Percentiles rank a stretch among this genome's conserved stretches.
phyloP scores from a whole-genome alignment of 2,113 vertebrate species.

The Aepyceros melampus region DNA sequence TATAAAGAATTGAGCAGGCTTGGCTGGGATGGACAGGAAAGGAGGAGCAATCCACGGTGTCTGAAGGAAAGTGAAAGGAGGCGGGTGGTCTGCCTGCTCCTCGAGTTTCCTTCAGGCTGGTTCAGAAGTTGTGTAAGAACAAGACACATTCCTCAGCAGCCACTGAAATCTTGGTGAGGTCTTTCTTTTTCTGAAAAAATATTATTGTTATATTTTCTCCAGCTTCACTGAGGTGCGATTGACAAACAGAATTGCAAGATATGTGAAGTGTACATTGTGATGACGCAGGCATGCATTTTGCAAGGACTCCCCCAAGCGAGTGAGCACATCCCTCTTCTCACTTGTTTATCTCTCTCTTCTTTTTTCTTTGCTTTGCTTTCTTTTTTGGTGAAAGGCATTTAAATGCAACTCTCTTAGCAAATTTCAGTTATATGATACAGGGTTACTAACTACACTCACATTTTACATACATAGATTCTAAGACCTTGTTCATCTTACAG shows the following conservation, averaged over 20 bases:
- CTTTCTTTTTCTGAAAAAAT: background rate
- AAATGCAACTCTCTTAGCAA: background rate
- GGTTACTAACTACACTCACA: background rate
- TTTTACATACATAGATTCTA: background rate
- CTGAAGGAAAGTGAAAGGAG: too few relatives aligned
- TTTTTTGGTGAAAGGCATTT: background rate
- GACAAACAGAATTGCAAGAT: background rate
- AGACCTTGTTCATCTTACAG: background rate
- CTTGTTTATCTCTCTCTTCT: background rate
- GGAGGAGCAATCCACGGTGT: fast-evolving
- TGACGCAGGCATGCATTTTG: fast-evolving
- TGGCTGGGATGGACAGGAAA: background rate
- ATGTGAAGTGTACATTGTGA: background rate
- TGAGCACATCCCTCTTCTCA: background rate
- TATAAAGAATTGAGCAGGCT: background rate
- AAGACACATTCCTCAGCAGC: background rate
- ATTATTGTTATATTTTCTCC: background rate
- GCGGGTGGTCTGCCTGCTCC: fast-evolving
- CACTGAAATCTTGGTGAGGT: background rate
- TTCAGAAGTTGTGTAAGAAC: background rate
- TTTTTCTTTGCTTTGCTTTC: background rate
- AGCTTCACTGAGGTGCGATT: background rate
- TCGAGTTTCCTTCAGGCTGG: background rate
- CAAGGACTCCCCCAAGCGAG: fast-evolving
- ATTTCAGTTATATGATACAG: too few relatives aligned